phyloP scores from a whole-genome alignment of 2,113 vertebrate species.

The Motacilla alba region DNA sequence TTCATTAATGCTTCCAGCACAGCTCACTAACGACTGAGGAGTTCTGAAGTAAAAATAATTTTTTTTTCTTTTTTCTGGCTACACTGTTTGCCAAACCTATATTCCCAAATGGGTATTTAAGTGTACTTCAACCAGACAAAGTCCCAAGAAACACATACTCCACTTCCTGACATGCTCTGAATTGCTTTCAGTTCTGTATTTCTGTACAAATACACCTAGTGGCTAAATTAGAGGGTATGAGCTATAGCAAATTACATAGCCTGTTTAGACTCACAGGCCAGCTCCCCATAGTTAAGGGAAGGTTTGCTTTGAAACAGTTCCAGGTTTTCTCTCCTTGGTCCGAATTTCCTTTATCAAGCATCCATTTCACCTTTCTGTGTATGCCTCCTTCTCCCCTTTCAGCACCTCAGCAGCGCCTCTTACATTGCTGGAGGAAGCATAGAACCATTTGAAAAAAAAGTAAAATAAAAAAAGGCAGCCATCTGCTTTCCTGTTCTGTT shows the following conservation, averaged over 20 bases:
- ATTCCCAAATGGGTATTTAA: slow-evolving; percentile 19
- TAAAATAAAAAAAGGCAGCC: not conserved
- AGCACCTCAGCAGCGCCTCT: not conserved
- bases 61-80: not conserved
- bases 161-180: slow-evolving; percentile 16
- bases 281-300: not conserved
- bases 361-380: not conserved
- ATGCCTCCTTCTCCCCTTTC: not conserved
- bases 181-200: slow-evolving; percentile 2
- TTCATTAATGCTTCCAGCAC: not conserved
- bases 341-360: not conserved
- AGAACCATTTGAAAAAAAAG: not conserved
- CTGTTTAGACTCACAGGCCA: not conserved
- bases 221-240: slow-evolving; percentile 8
- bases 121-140: not conserved
- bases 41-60: not conserved
- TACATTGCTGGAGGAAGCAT: not conserved
- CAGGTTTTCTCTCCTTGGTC: not conserved
- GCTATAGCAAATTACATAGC: slow-evolving; percentile 50
- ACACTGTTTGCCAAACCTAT: not conserved
- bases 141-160: not conserved
- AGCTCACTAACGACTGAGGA: not conserved
- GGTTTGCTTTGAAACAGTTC: slow-evolving; percentile 21
- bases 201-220: slow-evolving; percentile 31
- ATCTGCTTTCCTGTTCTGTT: not conserved